Percentiles rank a stretch among this genome's conserved stretches.
phyloP scores from a whole-genome alignment of 2,888 invertebrate genomes.

The Platycnemis pennipes region DNA sequence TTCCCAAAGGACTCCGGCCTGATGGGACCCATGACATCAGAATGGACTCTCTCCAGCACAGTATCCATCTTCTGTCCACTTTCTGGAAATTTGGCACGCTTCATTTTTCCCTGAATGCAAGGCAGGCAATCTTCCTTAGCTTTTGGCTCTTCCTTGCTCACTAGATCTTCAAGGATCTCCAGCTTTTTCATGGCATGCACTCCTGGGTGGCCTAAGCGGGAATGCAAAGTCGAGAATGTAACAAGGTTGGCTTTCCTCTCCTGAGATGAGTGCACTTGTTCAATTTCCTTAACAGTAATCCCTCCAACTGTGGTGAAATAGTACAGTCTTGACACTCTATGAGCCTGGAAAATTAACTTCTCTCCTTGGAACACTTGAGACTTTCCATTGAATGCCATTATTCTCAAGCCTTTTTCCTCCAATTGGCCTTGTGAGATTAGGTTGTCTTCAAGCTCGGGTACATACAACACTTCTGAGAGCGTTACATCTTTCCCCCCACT shows the following conservation, averaged over 20 bases:
- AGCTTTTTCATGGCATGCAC: neutral
- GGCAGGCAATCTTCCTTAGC: neutral
- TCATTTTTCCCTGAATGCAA: neutral
- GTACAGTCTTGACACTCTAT: neutral
- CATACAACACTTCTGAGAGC: neutral
- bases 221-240: no score
- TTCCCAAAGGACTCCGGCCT: neutral
- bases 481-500: neutral
- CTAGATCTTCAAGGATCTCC: neutral
- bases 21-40: neutral
- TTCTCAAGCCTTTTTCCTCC: neutral
- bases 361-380: neutral
- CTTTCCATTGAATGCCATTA: neutral
- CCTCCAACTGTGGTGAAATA: neutral
- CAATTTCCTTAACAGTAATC: no score
- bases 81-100: neutral
- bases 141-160: neutral
- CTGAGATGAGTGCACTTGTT: no score
- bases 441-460: neutral
- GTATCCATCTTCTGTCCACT: neutral
- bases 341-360: neutral
- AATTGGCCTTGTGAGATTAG: neutral
- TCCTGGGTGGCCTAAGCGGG: no score
- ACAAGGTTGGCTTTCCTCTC: no score
- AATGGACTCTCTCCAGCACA: neutral